Evolutionary conservation across 2,888 invertebrate genomes (phyloP).

Genomic region (Tuberolachnus salignus): DNA sequence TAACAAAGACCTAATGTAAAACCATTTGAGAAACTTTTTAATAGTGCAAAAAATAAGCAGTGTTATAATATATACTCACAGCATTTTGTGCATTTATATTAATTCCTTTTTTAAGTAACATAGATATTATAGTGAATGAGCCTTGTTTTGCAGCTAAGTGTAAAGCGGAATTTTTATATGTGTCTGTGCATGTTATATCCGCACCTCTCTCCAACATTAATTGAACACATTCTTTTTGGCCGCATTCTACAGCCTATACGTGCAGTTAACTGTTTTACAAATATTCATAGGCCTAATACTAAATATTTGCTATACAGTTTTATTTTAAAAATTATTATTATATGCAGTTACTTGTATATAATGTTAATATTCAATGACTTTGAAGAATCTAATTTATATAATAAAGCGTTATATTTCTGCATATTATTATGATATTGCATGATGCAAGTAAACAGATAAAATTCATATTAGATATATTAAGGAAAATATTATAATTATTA

Average conservation of each 20-base stretch:
- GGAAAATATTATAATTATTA: too few relatives aligned
- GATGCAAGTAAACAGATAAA: not conserved
- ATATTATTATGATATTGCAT: not conserved
- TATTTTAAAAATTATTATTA: slow-evolving; percentile 11
- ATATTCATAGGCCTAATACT: slow-evolving; percentile 3
- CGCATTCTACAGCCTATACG: slow-evolving; percentile 57
- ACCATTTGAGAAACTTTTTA: slow-evolving; percentile 33
- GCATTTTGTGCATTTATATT: slow-evolving; percentile 61
- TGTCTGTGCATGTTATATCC: slow-evolving; percentile 57
- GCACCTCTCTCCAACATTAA: slow-evolving; percentile 58
- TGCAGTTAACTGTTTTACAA: slow-evolving; percentile 29
- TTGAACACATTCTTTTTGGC: slow-evolving; percentile 57
- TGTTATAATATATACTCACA: slow-evolving; percentile 59
- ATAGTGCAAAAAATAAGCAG: slow-evolving; percentile 29
- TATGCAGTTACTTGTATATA: not conserved
- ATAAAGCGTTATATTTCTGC: not conserved
- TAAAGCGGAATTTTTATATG: slow-evolving; percentile 58
- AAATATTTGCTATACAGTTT: slow-evolving; percentile 13
- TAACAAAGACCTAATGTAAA: not conserved
- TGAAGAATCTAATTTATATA: slow-evolving; percentile 25
- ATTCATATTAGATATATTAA: too few relatives aligned
- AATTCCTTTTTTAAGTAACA: slow-evolving; percentile 61
- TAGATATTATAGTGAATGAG: slow-evolving; percentile 61
- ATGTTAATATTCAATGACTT: slow-evolving; percentile 21
- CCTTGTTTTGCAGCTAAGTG: slow-evolving; percentile 58